Evolutionary conservation across 92 coral and sea anemone species (phyloP), one percentile per base, ranked within the genome.

Genomic region (Chrysogorgia sp.): DNA sequence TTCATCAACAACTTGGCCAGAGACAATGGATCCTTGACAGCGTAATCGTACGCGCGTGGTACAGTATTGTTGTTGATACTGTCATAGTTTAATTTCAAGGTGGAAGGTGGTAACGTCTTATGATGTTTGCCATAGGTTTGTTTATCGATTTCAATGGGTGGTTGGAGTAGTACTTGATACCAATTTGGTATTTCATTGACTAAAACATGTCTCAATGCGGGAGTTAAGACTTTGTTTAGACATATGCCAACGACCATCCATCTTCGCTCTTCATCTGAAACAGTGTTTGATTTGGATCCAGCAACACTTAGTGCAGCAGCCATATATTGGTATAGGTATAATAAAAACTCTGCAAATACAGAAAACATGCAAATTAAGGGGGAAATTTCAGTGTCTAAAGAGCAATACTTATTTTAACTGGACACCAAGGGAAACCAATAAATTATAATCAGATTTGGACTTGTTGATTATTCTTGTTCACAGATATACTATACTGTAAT

Each of bases 1-100:
- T 86, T 68, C 28, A 91, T 81, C 52, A 86, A 91, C 45, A 91
- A 76, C 67, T 89, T 91, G 40, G 89, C 93, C 62, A 91, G 83
- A 31, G 90, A 88, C 24, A 75, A 85, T 40, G 90, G 69, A 17
- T 90, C 61, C n/a, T 58, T 82, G 32, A 92, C 94, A 62, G 55
- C 60, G 71, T 92, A 92, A 67, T 92, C 87, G 62, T 92, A 92
- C 25, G 34, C 40, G 86, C 76, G 84, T 1, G 30, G 81, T 24
- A 33, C 31, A 67, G 57, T 82, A 67, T 90, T 92, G 48, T 82
- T 90, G 80, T 92, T 92, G 58, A 92, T 90, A 65, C 90, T 92
- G 48, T 76, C 91, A 79, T 92, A 92, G 28, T 88, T 88, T 2
- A 90, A 69, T 75, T 67, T 34, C 34, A 41, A 65, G 10, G 32